Evolutionary conservation across 1,140 invertebrate species (phyloP), one percentile per base, ranked within the genome.

Genomic region (Panonychus citri): DNA sequence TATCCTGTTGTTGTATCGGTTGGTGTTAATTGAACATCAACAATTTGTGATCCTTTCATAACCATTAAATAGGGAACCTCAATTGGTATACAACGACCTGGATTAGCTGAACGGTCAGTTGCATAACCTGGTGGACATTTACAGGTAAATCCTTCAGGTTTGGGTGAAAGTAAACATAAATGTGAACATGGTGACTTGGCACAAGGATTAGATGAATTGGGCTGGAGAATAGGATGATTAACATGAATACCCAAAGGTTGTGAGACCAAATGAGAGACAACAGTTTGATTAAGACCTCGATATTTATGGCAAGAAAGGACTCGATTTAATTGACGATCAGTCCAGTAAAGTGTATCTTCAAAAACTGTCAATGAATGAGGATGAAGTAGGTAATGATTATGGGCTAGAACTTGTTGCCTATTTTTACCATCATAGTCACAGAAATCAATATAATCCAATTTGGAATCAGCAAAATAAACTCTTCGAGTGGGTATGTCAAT

Each of bases 391-490:
- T 95, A 95, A 67, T 72, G 69, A 56, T 70, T 68, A 62, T 70
- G 71, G 2, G 68, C 64, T 49, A 73, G 64, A 25, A 76, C 71
- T 71, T 93, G 86, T 57, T 85, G 81, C 28, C 90, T 71, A 5
- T 83, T 83, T 0, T 77, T 80, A 19, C 94, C 94, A 65, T 97
- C 86, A 69, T 99, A 99, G 63, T 93, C 82, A 65, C 90, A 95
- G 65, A 91, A 96, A 67, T 97, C 93, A 50, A 99, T 98, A 61
- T 91, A 97, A 66, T 98, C 93, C 15, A 98, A 68, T 66, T 96
- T 93, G 0, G 86, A 91, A 70, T 98, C 94, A 8, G 90, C 90
- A 69, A 98, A 98, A 67, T 98, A 99, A 0, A 98, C 78, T 39
- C 90, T 71, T 66, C 86, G 83, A 1, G 81, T 95, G 0, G 91